These are phyloP conservation scores for Tenthredo notha DNA, from an alignment of 2,888 invertebrate genomes.

Conservation along the genomic window DNA sequence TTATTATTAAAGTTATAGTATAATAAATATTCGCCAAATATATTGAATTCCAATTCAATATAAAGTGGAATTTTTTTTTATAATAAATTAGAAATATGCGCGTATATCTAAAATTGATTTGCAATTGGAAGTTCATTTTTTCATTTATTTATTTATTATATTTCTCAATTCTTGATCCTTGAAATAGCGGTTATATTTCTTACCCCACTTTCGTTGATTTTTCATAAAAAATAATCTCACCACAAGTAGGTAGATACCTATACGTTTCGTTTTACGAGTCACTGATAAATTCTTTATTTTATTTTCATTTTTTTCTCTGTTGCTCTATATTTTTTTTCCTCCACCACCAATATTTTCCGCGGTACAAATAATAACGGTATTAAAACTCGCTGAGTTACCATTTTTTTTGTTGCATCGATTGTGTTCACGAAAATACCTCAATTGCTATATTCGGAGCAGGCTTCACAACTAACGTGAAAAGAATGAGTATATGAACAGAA, in stretches of 20 bases:
- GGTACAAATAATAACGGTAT: neutral
- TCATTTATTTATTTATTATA: neutral
- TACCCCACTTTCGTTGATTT: neutral
- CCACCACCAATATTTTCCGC: neutral
- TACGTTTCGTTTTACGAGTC: neutral
- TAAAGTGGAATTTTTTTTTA: neutral
- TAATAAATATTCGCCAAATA: neutral
- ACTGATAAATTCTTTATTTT: neutral
- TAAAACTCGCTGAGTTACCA: slow-evolving; percentile 12
- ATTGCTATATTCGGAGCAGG: neutral
- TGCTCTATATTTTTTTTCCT: neutral
- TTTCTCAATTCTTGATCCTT: neutral
- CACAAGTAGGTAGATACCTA: neutral
- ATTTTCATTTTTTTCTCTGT: no score
- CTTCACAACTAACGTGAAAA: neutral
- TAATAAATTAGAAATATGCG: neutral
- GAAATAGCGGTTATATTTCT: neutral
- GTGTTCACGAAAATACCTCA: neutral
- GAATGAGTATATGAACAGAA: neutral
- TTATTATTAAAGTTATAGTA: neutral
- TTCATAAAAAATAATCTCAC: neutral
- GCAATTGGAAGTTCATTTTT: neutral
- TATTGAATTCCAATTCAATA: neutral
- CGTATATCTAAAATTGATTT: neutral
- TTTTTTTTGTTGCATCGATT: slow-evolving; percentile 33